Percentiles rank a stretch among this genome's conserved stretches.
These are phyloP conservation scores for Cossypha polioptera DNA, from an alignment of 2,797 vertebrate genomes.

Conservation along the genomic window DNA sequence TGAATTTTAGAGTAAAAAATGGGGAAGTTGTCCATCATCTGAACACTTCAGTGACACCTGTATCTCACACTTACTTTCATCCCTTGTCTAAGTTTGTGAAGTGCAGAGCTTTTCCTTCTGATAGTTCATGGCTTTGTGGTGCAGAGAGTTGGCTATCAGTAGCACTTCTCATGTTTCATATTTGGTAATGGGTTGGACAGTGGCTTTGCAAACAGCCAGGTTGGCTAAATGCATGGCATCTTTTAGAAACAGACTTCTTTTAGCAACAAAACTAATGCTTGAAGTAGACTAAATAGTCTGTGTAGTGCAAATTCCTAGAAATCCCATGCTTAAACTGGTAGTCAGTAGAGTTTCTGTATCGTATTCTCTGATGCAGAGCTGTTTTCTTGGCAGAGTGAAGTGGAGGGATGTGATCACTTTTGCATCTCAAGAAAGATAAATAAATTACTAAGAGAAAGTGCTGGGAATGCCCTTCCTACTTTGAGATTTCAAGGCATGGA, in stretches of 20 bases:
- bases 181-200: background rate
- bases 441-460: background rate
- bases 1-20: background rate
- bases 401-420: background rate
- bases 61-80: background rate
- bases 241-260: background rate
- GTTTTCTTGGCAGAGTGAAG: background rate
- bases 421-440: background rate
- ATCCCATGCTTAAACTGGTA: background rate
- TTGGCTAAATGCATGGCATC: background rate
- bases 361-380: background rate
- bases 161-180: background rate
- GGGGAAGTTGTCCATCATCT: background rate
- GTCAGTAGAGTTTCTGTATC: background rate
- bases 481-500: background rate
- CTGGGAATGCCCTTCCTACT: background rate
- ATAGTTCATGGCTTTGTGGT: rapidly evolving
- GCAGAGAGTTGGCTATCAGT: background rate
- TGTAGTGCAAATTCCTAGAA: background rate
- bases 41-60: background rate
- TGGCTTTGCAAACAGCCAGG: background rate
- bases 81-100: background rate
- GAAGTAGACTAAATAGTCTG: rapidly evolving
- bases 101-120: background rate
- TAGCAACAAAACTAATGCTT: background rate